These are phyloP conservation scores for Oostethus manadensis DNA, from an alignment of 2,113 vertebrate species.

Conservation along the genomic window DNA sequence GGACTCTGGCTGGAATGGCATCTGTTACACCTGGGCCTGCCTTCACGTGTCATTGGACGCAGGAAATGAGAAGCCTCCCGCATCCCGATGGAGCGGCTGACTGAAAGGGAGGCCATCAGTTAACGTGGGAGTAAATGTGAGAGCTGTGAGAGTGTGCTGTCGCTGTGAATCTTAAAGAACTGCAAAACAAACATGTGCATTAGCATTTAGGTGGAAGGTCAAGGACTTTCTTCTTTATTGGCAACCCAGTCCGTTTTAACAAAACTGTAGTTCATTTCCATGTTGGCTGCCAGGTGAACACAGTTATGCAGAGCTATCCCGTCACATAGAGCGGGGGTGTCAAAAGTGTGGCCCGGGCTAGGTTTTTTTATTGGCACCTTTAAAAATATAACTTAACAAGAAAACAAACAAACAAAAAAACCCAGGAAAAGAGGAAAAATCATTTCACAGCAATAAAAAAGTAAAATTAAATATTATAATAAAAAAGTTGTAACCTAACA, in stretches of 20 bases:
- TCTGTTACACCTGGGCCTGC: conserved; percentile 50
- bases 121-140: conserved; percentile 57
- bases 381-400: no score
- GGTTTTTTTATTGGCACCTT: no score
- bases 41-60: conserved; percentile 64
- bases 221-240: conserved; percentile 19
- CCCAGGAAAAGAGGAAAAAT: no score
- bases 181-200: conserved; percentile 13
- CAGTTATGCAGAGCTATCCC: neutral
- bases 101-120: conserved; percentile 45
- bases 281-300: neutral
- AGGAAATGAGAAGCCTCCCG: conserved; percentile 55
- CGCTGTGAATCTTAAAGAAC: conserved; percentile 38
- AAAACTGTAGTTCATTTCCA: neutral
- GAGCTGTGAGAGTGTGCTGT: conserved; percentile 40
- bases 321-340: no score
- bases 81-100: conserved; percentile 23
- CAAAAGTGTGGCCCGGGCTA: no score
- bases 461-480: no score
- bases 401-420: no score
- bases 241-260: conserved; percentile 1
- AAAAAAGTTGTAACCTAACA: no score
- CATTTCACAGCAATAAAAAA: no score
- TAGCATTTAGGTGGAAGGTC: conserved; percentile 26
- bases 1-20: conserved; percentile 18